These are phyloP conservation scores for Abrostola triplasia DNA, from an alignment of 2,888 invertebrate species.

Conservation along the genomic window DNA sequence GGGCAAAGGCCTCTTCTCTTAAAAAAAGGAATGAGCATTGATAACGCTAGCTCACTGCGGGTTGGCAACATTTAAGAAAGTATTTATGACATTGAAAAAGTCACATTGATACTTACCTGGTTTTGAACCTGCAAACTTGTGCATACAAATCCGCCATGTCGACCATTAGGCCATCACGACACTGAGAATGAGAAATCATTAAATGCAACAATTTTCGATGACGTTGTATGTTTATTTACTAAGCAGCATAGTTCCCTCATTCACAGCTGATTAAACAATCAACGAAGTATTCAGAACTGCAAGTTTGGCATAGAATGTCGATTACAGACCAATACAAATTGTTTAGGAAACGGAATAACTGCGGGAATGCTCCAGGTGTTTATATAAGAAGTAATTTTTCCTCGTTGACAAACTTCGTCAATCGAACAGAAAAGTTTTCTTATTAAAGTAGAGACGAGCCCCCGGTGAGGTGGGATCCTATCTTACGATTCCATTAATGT, in stretches of 20 bases:
- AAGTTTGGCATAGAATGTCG: conserved; percentile 11
- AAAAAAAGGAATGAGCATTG: too few species aligned
- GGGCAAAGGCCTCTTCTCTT: too few species aligned
- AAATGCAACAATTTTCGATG: too few species aligned
- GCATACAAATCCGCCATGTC: too few species aligned
- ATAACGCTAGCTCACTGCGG: too few species aligned
- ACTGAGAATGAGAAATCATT: too few species aligned
- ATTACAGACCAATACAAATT: conserved; percentile 38
- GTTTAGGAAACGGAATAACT: conserved; percentile 33
- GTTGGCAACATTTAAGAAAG: too few species aligned
- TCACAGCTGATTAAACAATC: conserved; percentile 13
- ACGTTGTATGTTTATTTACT: not conserved
- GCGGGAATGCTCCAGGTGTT: conserved; percentile 49
- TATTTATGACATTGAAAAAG: too few species aligned
- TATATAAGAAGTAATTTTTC: conserved; percentile 59
- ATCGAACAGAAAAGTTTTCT: conserved; percentile 73
- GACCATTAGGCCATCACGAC: too few species aligned
- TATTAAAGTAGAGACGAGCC: conserved; percentile 66
- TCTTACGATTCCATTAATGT: conserved; percentile 61
- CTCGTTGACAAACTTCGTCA: conserved; percentile 67
- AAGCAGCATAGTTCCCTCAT: too few species aligned
- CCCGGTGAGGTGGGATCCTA: conserved; percentile 51
- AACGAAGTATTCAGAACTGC: not conserved
- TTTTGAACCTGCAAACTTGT: too few species aligned
- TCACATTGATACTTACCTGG: too few species aligned